phyloP scores from a whole-genome alignment of 2,797 vertebrate genomes.

The Rhynchonycteris naso region DNA sequence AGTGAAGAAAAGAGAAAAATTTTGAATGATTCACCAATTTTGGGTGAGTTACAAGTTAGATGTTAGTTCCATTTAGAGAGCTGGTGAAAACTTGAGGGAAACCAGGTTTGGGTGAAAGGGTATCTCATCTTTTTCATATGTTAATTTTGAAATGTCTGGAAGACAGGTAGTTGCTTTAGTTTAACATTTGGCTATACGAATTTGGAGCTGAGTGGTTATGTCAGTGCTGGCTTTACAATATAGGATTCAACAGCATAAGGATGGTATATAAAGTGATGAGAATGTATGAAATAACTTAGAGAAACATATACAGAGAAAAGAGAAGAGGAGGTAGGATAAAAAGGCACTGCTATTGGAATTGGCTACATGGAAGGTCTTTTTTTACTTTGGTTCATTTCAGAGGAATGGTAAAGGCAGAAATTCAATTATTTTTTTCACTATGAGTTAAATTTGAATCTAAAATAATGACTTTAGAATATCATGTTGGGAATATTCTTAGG shows the following conservation, averaged over 20 bases:
- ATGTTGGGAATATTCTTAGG: neutral
- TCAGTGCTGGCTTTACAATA: neutral
- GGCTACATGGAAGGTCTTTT: neutral
- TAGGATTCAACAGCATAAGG: neutral
- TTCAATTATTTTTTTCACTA: neutral
- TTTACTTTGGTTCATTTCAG: neutral
- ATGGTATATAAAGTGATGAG: neutral
- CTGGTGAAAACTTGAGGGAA: neutral
- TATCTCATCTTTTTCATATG: neutral
- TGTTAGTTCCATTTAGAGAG: neutral
- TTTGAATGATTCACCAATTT: neutral
- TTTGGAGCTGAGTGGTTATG: neutral
- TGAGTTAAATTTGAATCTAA: neutral
- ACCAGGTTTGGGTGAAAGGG: neutral
- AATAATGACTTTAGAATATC: neutral
- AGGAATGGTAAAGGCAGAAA: neutral
- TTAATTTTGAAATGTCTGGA: slow-evolving; percentile 33
- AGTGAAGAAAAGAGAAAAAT: neutral
- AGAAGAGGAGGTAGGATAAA: neutral
- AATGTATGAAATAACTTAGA: neutral
- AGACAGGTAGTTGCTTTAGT: neutral
- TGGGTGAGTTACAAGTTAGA: neutral
- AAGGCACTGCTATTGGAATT: neutral
- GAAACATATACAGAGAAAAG: neutral
- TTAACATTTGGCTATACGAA: neutral